Percentiles rank a stretch among this genome's conserved stretches.
Conservation (phyloP, 2,888 invertebrate species). For the Drosophila ustulata region DNA sequence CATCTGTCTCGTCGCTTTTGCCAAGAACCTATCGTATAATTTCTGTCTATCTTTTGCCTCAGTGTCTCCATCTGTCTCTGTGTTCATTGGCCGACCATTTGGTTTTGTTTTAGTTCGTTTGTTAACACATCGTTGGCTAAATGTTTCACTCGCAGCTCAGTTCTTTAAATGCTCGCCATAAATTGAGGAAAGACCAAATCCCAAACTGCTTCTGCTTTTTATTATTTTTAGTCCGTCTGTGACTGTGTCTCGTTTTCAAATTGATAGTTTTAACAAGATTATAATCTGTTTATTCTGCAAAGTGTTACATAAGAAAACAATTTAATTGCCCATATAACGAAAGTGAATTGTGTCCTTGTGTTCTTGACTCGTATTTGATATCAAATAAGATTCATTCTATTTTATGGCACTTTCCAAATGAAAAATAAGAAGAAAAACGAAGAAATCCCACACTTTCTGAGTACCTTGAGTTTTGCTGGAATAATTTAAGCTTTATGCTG, state of each 20-base stretch:
- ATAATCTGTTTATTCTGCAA: slow-evolving; percentile 68
- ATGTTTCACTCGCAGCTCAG: slow-evolving; percentile 46
- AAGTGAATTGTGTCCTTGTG: slow-evolving; percentile 41
- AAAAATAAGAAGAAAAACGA: neutral
- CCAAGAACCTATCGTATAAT: slow-evolving; percentile 52
- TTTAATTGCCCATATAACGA: slow-evolving; percentile 51
- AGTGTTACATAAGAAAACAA: slow-evolving; percentile 48
- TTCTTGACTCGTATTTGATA: slow-evolving; percentile 8
- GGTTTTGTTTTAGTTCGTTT: slow-evolving; percentile 38
- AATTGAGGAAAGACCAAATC: slow-evolving; percentile 9
- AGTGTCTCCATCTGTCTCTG: slow-evolving; percentile 11
- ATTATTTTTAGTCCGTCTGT: slow-evolving; percentile 20
- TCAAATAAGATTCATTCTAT: slow-evolving; percentile 21
- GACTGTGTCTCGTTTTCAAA: slow-evolving; percentile 38
- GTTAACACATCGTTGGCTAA: slow-evolving; percentile 63
- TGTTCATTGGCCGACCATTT: slow-evolving; percentile 37
- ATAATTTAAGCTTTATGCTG: slow-evolving; percentile 28
- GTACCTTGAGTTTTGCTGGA: slow-evolving; percentile 24
- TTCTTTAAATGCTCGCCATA: slow-evolving; percentile 40
- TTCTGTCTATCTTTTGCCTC: slow-evolving; percentile 25
- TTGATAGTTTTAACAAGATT: slow-evolving; percentile 69
- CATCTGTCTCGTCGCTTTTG: slow-evolving; percentile 25
- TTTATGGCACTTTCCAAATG: slow-evolving; percentile 24
- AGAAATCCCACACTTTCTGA: neutral
- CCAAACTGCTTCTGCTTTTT: slow-evolving; percentile 27